phyloP scores from a whole-genome alignment of 2,888 invertebrate genomes.

The Eupithecia centaureata region DNA sequence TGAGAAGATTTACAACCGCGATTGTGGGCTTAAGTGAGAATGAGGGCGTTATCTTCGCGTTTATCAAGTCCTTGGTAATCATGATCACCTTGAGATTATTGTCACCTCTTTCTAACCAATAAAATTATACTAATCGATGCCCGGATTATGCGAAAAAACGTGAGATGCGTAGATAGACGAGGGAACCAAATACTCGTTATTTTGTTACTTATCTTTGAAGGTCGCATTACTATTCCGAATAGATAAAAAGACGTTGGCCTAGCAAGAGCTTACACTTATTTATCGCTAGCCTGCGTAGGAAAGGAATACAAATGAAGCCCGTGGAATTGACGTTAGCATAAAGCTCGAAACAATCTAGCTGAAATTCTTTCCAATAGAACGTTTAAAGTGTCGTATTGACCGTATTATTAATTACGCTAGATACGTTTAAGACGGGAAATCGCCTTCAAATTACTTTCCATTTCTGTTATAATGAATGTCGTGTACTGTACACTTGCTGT shows the following conservation, averaged over 20 bases:
- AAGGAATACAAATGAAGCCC: conserved; percentile 10
- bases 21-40: conserved; percentile 3
- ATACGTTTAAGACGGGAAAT: not conserved
- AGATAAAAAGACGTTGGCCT: conserved; percentile 23
- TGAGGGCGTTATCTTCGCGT: conserved; percentile 14
- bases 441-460: not conserved
- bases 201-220: conserved; percentile 20
- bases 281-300: not conserved
- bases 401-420: not conserved
- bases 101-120: conserved; percentile 14
- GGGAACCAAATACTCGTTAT: conserved; percentile 2
- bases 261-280: conserved; percentile 16
- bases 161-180: conserved; percentile 3
- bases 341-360: not conserved
- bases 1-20: not conserved
- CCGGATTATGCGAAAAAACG: conserved; percentile 9
- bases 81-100: conserved; percentile 14
- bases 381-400: not conserved
- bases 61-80: conserved; percentile 7
- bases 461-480: conserved; percentile 4
- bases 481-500: not conserved
- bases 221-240: conserved; percentile 24
- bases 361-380: not conserved
- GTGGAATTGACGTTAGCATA: not conserved
- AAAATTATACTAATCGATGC: conserved; percentile 20